Percentiles rank a stretch among this genome's conserved stretches.
Conservation (phyloP, 1,140 invertebrate genomes). For the Drosophila pandora region DNA sequence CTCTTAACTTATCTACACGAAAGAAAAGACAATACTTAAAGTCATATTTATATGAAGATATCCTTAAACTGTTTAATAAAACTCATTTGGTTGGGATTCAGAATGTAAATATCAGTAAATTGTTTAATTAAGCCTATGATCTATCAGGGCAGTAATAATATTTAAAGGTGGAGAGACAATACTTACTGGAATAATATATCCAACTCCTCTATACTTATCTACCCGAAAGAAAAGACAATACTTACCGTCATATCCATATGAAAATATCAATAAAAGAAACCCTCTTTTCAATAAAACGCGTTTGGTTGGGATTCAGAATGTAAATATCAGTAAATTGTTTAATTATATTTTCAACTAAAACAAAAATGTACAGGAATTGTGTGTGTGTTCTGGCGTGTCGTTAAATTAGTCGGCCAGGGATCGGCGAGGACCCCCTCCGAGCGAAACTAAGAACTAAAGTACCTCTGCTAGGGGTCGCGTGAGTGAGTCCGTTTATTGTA, state of each 20-base stretch:
- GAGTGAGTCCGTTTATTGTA: slow-evolving; percentile 49
- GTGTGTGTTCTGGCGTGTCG: slow-evolving; percentile 10
- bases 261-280: not conserved
- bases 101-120: slow-evolving; percentile 72
- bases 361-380: slow-evolving; percentile 67
- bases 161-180: not conserved
- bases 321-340: slow-evolving; percentile 71
- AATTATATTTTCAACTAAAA: slow-evolving; percentile 74
- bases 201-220: not conserved
- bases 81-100: slow-evolving; percentile 48
- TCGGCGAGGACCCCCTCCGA: not conserved
- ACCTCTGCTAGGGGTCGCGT: slow-evolving; percentile 63
- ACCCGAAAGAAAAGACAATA: not conserved
- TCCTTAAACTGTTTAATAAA: slow-evolving; percentile 12
- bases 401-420: slow-evolving; percentile 27
- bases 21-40: slow-evolving; percentile 1
- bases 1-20: not conserved
- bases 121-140: slow-evolving; percentile 46
- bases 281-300: slow-evolving; percentile 5
- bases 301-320: slow-evolving; percentile 66
- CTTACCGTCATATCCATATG: not conserved
- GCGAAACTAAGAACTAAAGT: slow-evolving; percentile 57
- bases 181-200: not conserved
- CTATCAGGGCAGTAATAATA: not conserved
- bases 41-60: not conserved